Evolutionary conservation across 2,113 vertebrate species (phyloP).

Genomic region (Shinisaurus crocodilurus): DNA sequence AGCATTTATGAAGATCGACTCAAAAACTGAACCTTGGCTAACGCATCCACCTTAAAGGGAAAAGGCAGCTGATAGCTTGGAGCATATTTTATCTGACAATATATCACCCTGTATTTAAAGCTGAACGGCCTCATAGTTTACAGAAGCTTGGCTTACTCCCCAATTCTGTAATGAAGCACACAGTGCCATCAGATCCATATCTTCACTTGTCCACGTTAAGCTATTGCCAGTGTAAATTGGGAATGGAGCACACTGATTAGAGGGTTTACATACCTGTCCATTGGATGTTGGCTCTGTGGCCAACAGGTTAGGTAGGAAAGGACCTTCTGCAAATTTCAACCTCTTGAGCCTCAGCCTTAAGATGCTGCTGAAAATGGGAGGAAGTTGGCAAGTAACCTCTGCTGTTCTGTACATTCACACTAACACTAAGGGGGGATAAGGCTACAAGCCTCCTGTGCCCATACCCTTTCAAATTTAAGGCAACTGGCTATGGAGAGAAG

Average conservation of each 20-base stretch:
- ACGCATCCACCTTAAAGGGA: neutral
- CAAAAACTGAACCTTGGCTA: neutral
- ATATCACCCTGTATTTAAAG: neutral
- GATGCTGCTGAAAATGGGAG: neutral
- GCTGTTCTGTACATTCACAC: neutral
- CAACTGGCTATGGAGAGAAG: neutral
- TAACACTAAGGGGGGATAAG: neutral
- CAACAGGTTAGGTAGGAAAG: neutral
- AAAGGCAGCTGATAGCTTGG: neutral
- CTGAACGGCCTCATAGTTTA: neutral
- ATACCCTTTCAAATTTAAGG: neutral
- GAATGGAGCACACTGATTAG: neutral
- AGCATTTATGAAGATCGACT: neutral
- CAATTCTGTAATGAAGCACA: neutral
- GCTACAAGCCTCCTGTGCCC: neutral
- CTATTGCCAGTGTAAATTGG: neutral
- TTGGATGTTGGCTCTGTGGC: neutral
- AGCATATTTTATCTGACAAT: neutral
- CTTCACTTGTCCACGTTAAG: neutral
- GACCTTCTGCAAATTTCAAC: neutral
- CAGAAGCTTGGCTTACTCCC: neutral
- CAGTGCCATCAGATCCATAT: neutral
- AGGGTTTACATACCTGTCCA: neutral
- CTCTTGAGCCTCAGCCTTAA: neutral
- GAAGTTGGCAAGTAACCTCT: neutral